Base-by-base conservation (phyloP, 2,888 invertebrate genomes). In the Zhengitettix transpicula region DNA sequence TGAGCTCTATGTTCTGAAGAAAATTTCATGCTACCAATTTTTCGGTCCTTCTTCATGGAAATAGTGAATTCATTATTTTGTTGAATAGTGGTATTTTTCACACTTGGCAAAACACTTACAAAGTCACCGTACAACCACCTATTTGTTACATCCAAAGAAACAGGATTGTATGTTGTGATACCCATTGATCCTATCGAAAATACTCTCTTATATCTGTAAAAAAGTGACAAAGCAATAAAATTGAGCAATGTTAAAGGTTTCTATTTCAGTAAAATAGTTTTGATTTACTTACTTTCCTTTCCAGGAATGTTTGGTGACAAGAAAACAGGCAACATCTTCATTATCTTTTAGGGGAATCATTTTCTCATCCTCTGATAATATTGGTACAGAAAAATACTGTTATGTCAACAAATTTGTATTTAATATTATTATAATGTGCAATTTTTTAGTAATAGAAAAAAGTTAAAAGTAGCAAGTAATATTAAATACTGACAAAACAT, bases 251-350 rank as follows among this genome's bases (percentile, higher is more conserved):
- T 28, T 28, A 28, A 2, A 28, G 28, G 7, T 28, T 28, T 28
- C 7, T 28, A 28, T 28, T 2, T 28, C 7, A 28, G 7, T 2
- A 28, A 28, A 28, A 7, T 28, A 28, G 28, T 28, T 28, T 28
- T 28, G 28, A 28, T 14, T 56, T 15, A 40, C 53, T 79, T 75
- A 89, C 87, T 92, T 97, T 73, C 98, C 99, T 75, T 95, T 97
- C 98, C 98, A 99, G 40, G 90, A 94, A 74, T 96, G 95, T 77
- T 99, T 99, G 44, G 91, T 95, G 71, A 97, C 95, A 71, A 93
- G 84, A 77, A 93, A 99, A 72, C 97, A 96, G 66, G 93, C 90
- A 72, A 96, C 82, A 83, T 99, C 98, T 71, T 88, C 84, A 78
- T 96, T 97, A 75, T 95, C 93, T 77, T 89, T 87, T 72, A 90